A percentile compares a stretch with the other conserved stretches of the same genome.
These are phyloP conservation scores for Petroica traversi DNA, from an alignment of 2,113 vertebrate species.

Conservation along the genomic window DNA sequence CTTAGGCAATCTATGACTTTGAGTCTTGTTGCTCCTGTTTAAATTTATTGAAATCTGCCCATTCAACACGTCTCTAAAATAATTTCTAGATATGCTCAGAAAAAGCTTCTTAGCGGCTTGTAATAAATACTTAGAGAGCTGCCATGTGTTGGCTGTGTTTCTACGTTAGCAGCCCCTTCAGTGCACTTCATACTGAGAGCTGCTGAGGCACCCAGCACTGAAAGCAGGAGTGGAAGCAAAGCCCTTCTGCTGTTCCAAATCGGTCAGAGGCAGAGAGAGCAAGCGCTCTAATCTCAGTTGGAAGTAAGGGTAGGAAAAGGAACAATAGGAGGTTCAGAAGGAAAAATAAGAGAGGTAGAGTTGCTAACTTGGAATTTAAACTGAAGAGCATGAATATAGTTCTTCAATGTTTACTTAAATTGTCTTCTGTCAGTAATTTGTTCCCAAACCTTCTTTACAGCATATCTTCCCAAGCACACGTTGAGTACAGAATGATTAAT, in stretches of 20 bases:
- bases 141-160: background rate
- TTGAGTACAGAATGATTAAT: background rate
- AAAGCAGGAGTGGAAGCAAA: background rate
- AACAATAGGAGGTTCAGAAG: background rate
- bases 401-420: background rate
- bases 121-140: conserved; percentile 25
- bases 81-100: conserved; percentile 33
- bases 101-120: conserved; percentile 42
- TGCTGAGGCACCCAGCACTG: background rate
- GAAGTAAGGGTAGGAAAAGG: background rate
- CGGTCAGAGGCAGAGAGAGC: background rate
- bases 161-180: background rate
- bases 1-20: background rate
- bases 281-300: background rate
- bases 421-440: background rate
- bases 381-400: background rate
- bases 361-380: background rate
- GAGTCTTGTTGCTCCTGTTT: background rate
- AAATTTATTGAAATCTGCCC: conserved; percentile 41
- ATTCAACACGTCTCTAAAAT: conserved; percentile 1
- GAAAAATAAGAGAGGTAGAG: background rate
- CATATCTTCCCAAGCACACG: background rate
- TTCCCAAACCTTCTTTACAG: background rate
- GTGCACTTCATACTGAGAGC: background rate
- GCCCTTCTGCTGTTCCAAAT: background rate